Evolutionary conservation across 2,113 vertebrate genomes (phyloP).

Genomic region (Cygnus atratus): DNA sequence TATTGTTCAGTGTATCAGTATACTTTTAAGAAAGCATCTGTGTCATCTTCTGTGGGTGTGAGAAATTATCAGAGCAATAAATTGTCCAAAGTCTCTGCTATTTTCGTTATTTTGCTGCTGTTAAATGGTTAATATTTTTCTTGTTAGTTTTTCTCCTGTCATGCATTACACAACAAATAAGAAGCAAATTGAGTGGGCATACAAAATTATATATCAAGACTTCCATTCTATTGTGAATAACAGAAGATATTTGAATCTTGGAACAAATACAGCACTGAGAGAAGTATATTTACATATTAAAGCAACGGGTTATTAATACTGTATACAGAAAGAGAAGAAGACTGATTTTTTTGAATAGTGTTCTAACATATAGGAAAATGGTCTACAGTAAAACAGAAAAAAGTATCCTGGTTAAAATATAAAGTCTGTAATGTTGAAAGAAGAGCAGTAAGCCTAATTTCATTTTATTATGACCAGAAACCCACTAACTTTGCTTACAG

Average conservation of each 20-base stretch:
- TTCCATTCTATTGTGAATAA: not conserved
- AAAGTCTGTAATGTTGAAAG: not conserved
- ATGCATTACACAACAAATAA: not conserved
- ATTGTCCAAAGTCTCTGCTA: not conserved
- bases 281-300: not conserved
- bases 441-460: not conserved
- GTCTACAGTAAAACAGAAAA: not conserved
- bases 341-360: not conserved
- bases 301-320: not conserved
- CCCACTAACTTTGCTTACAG: not conserved
- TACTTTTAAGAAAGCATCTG: not conserved
- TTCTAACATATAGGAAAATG: not conserved
- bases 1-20: not conserved
- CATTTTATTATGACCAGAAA: not conserved
- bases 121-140: not conserved
- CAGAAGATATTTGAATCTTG: not conserved
- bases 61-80: not conserved
- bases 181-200: not conserved
- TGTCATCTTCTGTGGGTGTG: not conserved
- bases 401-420: not conserved
- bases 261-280: not conserved
- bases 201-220: not conserved
- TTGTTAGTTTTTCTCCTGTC: not conserved
- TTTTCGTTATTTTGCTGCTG: not conserved
- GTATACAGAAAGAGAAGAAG: not conserved